Percentiles rank a stretch among this genome's conserved stretches.
Conservation (phyloP, 2,888 invertebrate genomes). For the Punctoribates punctum region DNA sequence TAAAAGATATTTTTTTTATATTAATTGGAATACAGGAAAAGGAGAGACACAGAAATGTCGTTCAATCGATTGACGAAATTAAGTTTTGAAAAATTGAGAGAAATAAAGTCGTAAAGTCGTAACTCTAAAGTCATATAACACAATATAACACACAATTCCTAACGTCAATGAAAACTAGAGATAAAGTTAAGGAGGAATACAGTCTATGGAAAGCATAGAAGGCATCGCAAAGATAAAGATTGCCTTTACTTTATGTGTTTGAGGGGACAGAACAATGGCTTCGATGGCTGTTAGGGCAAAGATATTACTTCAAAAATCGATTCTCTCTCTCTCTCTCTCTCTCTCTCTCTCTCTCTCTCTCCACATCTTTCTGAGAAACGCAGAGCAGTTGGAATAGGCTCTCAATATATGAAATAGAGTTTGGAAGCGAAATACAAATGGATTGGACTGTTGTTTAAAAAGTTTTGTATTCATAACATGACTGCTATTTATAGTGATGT, state of each 20-base stretch:
- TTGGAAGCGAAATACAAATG: neutral
- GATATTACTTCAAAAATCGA: conserved; percentile 33
- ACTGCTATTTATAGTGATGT: conserved; percentile 6
- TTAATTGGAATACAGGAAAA: conserved; percentile 24
- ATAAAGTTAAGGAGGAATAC: conserved; percentile 21
- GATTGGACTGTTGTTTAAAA: neutral
- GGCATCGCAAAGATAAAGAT: conserved; percentile 28
- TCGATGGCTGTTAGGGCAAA: conserved; percentile 19
- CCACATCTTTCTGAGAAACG: neutral
- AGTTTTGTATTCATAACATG: conserved; percentile 19
- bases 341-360: neutral
- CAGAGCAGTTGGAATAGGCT: neutral
- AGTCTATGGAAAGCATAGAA: neutral
- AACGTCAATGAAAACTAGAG: neutral
- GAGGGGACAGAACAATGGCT: conserved; percentile 24
- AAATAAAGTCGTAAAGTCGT: conserved; percentile 25
- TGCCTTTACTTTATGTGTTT: conserved; percentile 27
- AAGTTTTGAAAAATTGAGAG: conserved; percentile 14
- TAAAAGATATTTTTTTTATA: neutral
- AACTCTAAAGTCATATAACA: conserved; percentile 15
- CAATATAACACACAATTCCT: conserved; percentile 3
- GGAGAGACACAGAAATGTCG: neutral
- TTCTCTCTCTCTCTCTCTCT: neutral
- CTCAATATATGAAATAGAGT: neutral
- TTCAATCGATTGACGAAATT: conserved; percentile 16